Evolutionary conservation across 2,797 vertebrate species (phyloP), one percentile per base, ranked within the genome.

Genomic region (Falco peregrinus): DNA sequence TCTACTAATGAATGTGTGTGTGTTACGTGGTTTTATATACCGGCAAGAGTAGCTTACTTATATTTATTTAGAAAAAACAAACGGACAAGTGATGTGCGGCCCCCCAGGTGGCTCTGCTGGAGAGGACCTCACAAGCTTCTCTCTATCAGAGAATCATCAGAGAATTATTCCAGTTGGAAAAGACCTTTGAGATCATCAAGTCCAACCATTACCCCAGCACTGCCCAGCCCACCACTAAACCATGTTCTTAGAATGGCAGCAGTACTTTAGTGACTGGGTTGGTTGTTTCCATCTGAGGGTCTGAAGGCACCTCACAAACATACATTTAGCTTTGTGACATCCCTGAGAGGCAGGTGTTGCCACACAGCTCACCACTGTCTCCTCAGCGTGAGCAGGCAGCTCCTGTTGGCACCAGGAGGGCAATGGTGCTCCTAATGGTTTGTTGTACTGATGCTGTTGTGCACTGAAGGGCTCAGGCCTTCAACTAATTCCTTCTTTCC

Each of bases 91-190:
- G 28, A 63, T 12, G 16, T 11, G 35, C 1, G 4, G 16, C 16
- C n/a, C 43, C 39, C 65, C 20, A 18, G 19, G 51, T 64, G 17
- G 29, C 48, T 39, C 18, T 0, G 0, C 25, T 9, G 33, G 19
- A 68, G 24, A 54, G 11, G 21, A 48, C 37, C 19, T 82, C 87
- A 41, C 1, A 9, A 87, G 35, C 31, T 28, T 77, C 78, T 64
- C 15, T 8, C 22, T 24, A 14, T 19, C 33, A 45, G 17, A 45
- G 43, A 45, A 45, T 45, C 43, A 43, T 19, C 33, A 45, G 17
- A 45, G 43, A 45, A 45, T 45, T 18, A 43, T 45, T 18, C 17
- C 17, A 18, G 43, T 45, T 45, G 43, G 43, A 45, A 45, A 19
- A 45, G 43, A 18, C 43, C 43, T 19, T 18, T 45, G 43, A 45